Evolutionary conservation across 2,888 invertebrate species (phyloP), one percentile per base, ranked within the genome.

Genomic region (Caenorhabditis imperialis): DNA sequence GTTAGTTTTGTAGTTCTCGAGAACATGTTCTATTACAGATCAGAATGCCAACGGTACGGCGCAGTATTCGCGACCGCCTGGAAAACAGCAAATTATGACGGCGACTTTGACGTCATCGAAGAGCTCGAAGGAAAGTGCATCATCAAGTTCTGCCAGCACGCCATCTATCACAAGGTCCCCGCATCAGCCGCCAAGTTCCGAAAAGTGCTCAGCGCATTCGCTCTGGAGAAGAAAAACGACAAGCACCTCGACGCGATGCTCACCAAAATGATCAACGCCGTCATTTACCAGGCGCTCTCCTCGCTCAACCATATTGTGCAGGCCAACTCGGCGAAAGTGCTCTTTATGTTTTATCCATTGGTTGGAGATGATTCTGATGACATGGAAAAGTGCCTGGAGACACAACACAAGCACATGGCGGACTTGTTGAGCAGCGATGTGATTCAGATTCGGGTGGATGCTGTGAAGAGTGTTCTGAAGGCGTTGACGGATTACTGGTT

Each of bases 281-380:
- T 61, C 22, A 4, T 74, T 0, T 70, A 48, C 16, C 16, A 30
- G 22, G 55, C 48, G 6, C 33, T 75, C 25, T 35, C 67, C 20
- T 35, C 77, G 10, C 25, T 16, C 1, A 77, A 77, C 14, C 40
- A 58, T 27, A 45, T 69, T 16, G 77, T 77, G 10, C 47, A 65
- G n/a, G 25, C 57, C 10, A 45, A 61, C 0, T 67, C 69, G 2
- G 50, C 54, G 12, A 38, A 61, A 5, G 51, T 70, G 2, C 63
- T 77, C n/a, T 67, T 63, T 60, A 54, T 53, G 35, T 77, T 77
- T 18, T 77, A 60, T 44, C 77, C 77, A 23, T 42, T 77, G 8
- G 40, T 69, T 12, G 69, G 44, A 14, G 51, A 54, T 1, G 67
- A 72, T 18, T 10, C 50, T 10, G 70, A 60, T 6, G 65, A 71